These are phyloP conservation scores for Pachycephala philippinensis DNA, from an alignment of 2,113 vertebrate species.

Conservation along the genomic window DNA sequence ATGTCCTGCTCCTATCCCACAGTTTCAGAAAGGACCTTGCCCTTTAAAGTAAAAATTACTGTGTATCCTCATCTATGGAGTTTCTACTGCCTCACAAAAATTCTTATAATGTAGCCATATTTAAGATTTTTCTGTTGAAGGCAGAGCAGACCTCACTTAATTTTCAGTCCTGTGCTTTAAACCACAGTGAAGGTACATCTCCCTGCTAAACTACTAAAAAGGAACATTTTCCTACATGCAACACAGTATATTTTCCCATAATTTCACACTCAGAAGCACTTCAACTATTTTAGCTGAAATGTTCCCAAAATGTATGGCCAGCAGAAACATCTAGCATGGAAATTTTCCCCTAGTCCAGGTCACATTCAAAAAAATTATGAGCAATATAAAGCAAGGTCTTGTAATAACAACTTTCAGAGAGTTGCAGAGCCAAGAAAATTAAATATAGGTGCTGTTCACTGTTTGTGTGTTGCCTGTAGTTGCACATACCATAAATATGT, in stretches of 20 bases:
- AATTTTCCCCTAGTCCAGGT: not conserved
- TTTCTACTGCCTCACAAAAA: not conserved
- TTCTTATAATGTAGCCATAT: not conserved
- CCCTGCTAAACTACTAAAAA: not conserved
- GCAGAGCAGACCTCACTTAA: not conserved
- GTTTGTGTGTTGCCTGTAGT: not conserved
- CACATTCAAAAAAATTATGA: not conserved
- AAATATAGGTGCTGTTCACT: not conserved
- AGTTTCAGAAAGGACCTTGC: not conserved
- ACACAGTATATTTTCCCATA: not conserved
- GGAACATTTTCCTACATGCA: not conserved
- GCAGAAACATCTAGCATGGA: not conserved
- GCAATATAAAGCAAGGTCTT: not conserved
- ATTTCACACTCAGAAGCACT: conserved; percentile 1
- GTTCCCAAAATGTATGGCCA: not conserved
- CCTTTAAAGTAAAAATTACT: not conserved
- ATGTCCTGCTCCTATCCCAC: not conserved
- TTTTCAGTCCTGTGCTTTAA: not conserved
- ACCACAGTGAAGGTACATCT: not conserved
- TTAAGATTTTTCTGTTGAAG: not conserved
- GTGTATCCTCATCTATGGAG: not conserved
- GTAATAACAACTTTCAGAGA: not conserved
- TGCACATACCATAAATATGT: not conserved
- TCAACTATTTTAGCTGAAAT: not conserved
- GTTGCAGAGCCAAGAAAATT: not conserved